A percentile compares a stretch with the other conserved stretches of the same genome.
Evolutionary conservation across 2,888 invertebrate genomes (phyloP).

Genomic region (Rambutsinella grinnellia): DNA sequence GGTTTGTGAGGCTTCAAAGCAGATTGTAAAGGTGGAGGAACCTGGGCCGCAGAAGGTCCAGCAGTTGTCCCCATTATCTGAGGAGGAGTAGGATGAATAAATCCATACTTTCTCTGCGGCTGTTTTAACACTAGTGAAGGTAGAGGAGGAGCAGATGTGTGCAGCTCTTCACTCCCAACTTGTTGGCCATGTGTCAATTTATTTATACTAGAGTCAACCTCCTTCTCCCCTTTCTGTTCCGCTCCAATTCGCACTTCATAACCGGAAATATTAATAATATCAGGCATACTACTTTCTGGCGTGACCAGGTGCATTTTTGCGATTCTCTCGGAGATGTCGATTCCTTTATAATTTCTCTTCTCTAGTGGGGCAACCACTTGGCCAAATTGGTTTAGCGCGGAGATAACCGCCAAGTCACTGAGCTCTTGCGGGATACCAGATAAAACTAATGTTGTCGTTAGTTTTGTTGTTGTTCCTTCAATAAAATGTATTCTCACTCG

Average conservation of each 20-base stretch:
- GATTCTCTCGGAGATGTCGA: conserved; percentile 69
- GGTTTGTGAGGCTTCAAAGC: conserved; percentile 49
- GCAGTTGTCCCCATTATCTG: neutral
- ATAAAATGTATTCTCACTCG: conserved; percentile 42
- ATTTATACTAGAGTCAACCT: neutral
- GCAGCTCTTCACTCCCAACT: neutral
- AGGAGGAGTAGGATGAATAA: conserved; percentile 2
- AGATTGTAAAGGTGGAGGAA: neutral
- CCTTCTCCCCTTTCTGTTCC: conserved; percentile 6
- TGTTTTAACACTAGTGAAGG: neutral
- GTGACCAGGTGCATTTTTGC: conserved; percentile 67
- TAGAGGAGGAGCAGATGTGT: neutral
- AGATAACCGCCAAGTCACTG: conserved; percentile 57
- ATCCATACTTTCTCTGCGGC: conserved; percentile 5
- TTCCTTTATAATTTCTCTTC: conserved; percentile 69
- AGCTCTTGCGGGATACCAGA: conserved; percentile 57
- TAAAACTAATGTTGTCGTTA: conserved; percentile 39
- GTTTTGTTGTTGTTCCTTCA: conserved; percentile 33
- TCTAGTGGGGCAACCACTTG: conserved; percentile 67
- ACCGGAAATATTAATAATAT: conserved; percentile 50
- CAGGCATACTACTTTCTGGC: conserved; percentile 31
- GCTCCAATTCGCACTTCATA: conserved; percentile 42
- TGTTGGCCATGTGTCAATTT: neutral
- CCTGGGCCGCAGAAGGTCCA: neutral
- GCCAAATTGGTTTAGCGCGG: conserved; percentile 66